Percentiles rank a stretch among this genome's conserved stretches.
These are phyloP conservation scores for Corythornis vintsioides DNA, from an alignment of 2,113 vertebrate species.

Conservation along the genomic window DNA sequence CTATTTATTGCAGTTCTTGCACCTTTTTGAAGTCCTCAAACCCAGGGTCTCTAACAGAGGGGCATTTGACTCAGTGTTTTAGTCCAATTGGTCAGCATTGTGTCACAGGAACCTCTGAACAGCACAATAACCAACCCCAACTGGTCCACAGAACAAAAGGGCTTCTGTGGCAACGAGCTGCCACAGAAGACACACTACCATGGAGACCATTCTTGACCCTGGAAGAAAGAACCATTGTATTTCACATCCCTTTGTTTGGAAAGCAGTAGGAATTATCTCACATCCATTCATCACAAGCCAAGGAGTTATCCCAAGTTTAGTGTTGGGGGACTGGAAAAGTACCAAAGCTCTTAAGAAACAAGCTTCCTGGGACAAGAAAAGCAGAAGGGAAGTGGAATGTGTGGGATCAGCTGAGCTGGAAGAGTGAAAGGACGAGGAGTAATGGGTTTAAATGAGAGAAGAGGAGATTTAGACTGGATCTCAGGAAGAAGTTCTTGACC, in stretches of 20 bases:
- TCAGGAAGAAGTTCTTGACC: too few relatives aligned
- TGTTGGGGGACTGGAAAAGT: background rate
- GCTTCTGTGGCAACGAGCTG: conserved; percentile 63
- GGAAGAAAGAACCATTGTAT: conserved; percentile 63
- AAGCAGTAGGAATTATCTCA: conserved; percentile 63
- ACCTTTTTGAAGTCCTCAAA: background rate
- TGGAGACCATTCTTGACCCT: conserved; percentile 64
- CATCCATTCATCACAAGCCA: conserved; percentile 34
- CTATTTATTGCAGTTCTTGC: background rate
- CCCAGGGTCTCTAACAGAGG: conserved; percentile 25
- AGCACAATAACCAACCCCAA: conserved; percentile 62
- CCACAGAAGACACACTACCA: conserved; percentile 61
- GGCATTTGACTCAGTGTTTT: conserved; percentile 31
- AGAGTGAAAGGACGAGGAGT: background rate
- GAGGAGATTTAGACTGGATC: too few relatives aligned
- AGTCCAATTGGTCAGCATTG: conserved; percentile 39
- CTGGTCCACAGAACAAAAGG: conserved; percentile 64
- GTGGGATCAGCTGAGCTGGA: background rate
- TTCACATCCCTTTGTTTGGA: conserved; percentile 54
- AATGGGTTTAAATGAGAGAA: too few relatives aligned
- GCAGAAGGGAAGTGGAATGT: background rate
- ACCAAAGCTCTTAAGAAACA: background rate
- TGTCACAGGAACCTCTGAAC: conserved; percentile 54
- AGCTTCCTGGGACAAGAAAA: background rate
- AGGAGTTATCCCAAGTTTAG: background rate